A percentile compares a stretch with the other conserved stretches of the same genome.
phyloP scores from a whole-genome alignment of 2,888 invertebrate genomes.

The Rotaria magnacalcarata region DNA sequence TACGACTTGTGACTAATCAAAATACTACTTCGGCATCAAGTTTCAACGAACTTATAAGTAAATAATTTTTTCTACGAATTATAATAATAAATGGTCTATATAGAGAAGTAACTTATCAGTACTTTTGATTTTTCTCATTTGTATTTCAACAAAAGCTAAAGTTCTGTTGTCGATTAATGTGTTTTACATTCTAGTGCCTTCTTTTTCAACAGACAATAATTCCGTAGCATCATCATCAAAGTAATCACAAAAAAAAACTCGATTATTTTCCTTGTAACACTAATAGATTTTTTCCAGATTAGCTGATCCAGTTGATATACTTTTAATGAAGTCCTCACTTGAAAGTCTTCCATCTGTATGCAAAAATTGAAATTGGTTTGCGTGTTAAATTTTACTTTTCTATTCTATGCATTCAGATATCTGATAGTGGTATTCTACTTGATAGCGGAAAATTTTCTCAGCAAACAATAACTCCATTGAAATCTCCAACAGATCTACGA shows the following conservation, averaged over 20 bases:
- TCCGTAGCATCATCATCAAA: background rate
- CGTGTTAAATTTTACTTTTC: no score
- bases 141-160: no score
- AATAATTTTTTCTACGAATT: background rate
- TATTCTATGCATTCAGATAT: background rate
- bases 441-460: background rate
- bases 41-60: background rate
- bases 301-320: constrained; percentile 9
- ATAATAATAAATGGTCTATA: background rate
- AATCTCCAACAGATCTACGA: background rate
- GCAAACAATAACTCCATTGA: background rate
- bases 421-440: background rate
- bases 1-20: background rate
- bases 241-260: background rate
- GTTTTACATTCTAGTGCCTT: background rate
- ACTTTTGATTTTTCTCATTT: no score
- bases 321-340: constrained; percentile 1
- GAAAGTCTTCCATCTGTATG: constrained; percentile 7
- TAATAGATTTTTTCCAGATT: background rate
- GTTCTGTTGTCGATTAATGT: background rate
- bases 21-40: background rate
- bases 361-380: background rate
- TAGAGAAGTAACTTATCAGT: no score
- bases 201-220: background rate
- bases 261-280: no score